phyloP scores from a whole-genome alignment of 2,113 vertebrate genomes.

The Vombatus ursinus region DNA sequence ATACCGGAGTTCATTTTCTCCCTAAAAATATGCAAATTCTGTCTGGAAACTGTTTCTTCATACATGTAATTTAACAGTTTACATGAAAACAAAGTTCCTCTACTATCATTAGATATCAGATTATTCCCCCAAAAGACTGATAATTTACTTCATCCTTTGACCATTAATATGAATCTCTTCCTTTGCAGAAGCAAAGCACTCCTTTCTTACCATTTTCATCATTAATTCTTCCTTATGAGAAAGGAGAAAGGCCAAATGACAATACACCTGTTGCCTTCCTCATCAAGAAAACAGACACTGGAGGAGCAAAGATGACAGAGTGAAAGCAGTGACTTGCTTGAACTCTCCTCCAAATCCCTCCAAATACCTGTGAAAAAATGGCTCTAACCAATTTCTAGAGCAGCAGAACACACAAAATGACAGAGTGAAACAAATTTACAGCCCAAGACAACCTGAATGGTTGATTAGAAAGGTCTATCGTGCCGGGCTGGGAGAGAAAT shows the following conservation, averaged over 20 bases:
- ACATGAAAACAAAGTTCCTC: neutral
- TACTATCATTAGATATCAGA: neutral
- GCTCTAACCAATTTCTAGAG: too few relatives aligned
- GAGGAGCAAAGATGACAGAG: too few relatives aligned
- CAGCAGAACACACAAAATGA: too few relatives aligned
- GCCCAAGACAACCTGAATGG: too few relatives aligned
- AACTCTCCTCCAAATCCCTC: too few relatives aligned
- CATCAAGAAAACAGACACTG: slow-evolving; percentile 6
- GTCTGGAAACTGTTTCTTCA: neutral
- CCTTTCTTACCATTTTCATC: neutral
- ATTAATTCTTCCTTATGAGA: neutral
- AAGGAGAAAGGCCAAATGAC: neutral
- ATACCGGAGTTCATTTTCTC: neutral
- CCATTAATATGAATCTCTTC: neutral
- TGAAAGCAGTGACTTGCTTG: too few relatives aligned
- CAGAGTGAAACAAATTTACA: too few relatives aligned
- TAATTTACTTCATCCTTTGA: neutral
- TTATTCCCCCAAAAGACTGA: neutral
- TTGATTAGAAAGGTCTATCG: too few relatives aligned
- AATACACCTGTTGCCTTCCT: too few relatives aligned
- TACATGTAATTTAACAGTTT: neutral
- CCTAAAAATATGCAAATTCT: neutral
- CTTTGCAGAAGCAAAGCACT: neutral
- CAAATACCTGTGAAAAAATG: too few relatives aligned
- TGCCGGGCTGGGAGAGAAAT: too few relatives aligned